Conservation (phyloP, 2,797 vertebrate genomes). For the Microctenopoma steveboyesi region DNA sequence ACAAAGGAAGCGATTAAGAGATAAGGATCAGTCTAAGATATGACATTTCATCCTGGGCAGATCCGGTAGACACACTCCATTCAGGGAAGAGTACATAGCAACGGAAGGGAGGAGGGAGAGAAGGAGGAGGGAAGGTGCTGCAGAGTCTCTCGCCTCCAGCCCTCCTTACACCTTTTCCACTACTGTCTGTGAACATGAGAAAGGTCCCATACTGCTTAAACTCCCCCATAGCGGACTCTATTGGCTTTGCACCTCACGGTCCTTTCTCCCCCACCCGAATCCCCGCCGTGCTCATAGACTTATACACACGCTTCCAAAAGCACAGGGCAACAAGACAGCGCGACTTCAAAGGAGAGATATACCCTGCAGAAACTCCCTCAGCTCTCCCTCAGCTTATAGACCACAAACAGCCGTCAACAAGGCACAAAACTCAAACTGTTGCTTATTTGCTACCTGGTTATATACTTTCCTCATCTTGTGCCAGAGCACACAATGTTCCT, state of each 20-base stretch:
- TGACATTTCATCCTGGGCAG: slow-evolving; percentile 97
- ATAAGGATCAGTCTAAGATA: slow-evolving; percentile 96
- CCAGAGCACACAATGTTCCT: slow-evolving; percentile 53
- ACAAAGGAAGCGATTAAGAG: slow-evolving; percentile 98
- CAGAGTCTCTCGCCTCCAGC: slow-evolving; percentile 59
- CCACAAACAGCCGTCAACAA: slow-evolving; percentile 4
- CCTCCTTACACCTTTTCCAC: slow-evolving; percentile 43
- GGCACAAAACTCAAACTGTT: slow-evolving; percentile 23
- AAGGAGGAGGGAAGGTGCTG: slow-evolving; percentile 55
- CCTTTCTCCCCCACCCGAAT: slow-evolving; percentile 22
- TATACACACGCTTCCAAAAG: slow-evolving; percentile 22
- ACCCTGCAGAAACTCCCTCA: slow-evolving; percentile 32
- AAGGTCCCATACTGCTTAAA: slow-evolving; percentile 36
- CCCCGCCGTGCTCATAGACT: slow-evolving; percentile 24
- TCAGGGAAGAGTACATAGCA: slow-evolving; percentile 85
- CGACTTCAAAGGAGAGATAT: slow-evolving; percentile 58
- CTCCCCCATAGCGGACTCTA: slow-evolving; percentile 42
- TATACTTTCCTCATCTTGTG: slow-evolving; percentile 27
- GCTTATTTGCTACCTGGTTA: slow-evolving; percentile 36
- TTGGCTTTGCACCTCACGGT: slow-evolving; percentile 31
- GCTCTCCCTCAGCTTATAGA: slow-evolving; percentile 29
- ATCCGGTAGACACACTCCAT: slow-evolving; percentile 92
- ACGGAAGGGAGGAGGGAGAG: slow-evolving; percentile 72
- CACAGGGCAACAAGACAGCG: slow-evolving; percentile 40
- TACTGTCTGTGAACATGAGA: slow-evolving; percentile 71